Percentiles rank a stretch among this genome's conserved stretches.
Conservation (phyloP, 2,113 vertebrate genomes). For the Solea solea region DNA sequence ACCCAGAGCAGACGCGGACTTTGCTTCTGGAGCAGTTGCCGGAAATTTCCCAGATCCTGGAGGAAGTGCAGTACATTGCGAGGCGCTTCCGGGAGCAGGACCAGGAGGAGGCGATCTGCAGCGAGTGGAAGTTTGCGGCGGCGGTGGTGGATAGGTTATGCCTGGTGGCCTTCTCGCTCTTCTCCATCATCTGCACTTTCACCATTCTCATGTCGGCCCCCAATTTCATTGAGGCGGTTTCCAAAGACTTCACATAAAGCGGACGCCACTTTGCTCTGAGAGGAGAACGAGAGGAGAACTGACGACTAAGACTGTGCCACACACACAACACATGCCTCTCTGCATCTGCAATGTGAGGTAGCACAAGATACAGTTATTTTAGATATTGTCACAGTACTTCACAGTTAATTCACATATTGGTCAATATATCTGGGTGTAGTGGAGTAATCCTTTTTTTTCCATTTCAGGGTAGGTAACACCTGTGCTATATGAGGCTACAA, state of each 20-base stretch:
- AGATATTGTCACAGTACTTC: conserved; percentile 12
- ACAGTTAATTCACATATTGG: conserved; percentile 24
- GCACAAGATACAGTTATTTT: conserved; percentile 4
- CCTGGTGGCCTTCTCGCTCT: conserved; percentile 90
- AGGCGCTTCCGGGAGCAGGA: conserved; percentile 87
- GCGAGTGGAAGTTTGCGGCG: conserved; percentile 93
- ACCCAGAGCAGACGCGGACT: conserved; percentile 73
- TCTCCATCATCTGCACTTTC: conserved; percentile 91
- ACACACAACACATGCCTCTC: conserved; percentile 15
- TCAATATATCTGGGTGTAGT: conserved; percentile 27
- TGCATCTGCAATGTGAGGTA: conserved; percentile 28
- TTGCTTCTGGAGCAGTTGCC: conserved; percentile 78
- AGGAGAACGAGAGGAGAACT: conserved; percentile 12
- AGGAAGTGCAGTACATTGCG: conserved; percentile 89
- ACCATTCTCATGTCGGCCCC: conserved; percentile 92
- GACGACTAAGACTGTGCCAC: conserved; percentile 25
- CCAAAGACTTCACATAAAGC: conserved; percentile 89
- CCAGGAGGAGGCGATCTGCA: conserved; percentile 86
- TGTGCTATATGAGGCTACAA: conserved; percentile 7
- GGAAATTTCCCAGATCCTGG: conserved; percentile 84
- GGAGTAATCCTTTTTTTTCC: conserved; percentile 18
- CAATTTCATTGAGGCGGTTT: conserved; percentile 91
- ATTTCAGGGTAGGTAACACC: conserved; percentile 12
- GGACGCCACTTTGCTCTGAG: background rate
- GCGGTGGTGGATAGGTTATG: conserved; percentile 91